These are phyloP conservation scores for Cassiopea xamachana DNA, from an alignment of 30 jellyfish, hydroid and myxozoan genomes.

Conservation along the genomic window DNA sequence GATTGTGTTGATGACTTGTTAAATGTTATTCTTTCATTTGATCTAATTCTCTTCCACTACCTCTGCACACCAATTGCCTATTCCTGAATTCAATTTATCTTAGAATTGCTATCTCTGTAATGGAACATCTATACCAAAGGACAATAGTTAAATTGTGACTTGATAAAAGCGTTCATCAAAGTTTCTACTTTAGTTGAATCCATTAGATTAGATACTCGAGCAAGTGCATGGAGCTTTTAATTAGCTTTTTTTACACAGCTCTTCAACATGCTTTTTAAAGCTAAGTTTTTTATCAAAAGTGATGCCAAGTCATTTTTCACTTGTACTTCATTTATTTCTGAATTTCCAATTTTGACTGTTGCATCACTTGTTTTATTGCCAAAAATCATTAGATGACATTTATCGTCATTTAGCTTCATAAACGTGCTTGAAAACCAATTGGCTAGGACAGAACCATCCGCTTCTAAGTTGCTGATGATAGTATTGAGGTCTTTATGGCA, in stretches of 20 bases:
- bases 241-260: background rate
- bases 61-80: background rate
- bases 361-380: background rate
- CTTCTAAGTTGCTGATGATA: background rate
- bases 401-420: background rate
- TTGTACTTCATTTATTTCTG: background rate
- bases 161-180: background rate
- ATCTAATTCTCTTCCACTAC: background rate
- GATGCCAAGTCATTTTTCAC: background rate
- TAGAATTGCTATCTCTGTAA: background rate
- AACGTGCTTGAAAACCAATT: background rate
- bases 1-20: no score
- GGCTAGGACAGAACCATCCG: background rate
- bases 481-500: background rate
- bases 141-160: background rate
- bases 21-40: no score
- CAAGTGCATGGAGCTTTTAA: background rate
- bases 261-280: background rate
- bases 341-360: background rate
- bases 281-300: background rate
- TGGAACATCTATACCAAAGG: background rate
- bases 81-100: background rate
- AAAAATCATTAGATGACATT: background rate
- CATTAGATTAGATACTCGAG: background rate
- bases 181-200: background rate